phyloP scores from a whole-genome alignment of 2,797 vertebrate genomes.

The Arctocebus calabarensis region DNA sequence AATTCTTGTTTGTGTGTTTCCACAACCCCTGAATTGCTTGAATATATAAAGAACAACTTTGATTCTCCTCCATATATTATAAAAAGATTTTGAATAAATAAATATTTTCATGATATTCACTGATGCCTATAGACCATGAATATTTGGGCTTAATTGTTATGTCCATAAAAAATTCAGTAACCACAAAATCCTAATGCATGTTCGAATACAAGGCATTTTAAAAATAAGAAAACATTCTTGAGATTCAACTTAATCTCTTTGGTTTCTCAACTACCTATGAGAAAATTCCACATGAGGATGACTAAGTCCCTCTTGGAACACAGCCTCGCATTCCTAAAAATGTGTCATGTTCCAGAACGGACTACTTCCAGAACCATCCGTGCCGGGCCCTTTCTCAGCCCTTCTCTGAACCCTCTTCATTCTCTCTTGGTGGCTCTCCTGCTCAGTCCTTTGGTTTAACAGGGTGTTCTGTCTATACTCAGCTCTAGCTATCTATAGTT shows the following conservation, averaged over 20 bases:
- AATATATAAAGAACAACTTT: neutral
- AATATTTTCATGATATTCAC: neutral
- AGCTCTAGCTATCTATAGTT: neutral
- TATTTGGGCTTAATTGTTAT: constrained; percentile 7
- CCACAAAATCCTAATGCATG: neutral
- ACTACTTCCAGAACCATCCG: neutral
- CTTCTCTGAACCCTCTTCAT: neutral
- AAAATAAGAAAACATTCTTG: constrained; percentile 1
- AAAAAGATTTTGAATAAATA: neutral
- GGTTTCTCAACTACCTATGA: neutral
- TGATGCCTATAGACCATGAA: neutral
- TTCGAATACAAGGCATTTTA: constrained; percentile 35
- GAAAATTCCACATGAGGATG: neutral
- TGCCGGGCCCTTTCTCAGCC: neutral
- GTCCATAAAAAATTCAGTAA: neutral
- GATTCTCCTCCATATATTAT: neutral
- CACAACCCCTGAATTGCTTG: neutral
- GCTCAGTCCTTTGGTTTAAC: neutral
- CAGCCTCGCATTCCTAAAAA: neutral
- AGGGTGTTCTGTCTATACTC: neutral
- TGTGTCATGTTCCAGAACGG: neutral
- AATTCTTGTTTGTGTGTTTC: neutral
- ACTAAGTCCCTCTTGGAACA: neutral
- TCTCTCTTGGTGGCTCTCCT: neutral
- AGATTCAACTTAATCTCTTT: neutral